These are phyloP conservation scores for Aptenodytes patagonicus DNA, from an alignment of 2,113 vertebrate genomes.

Conservation along the genomic window DNA sequence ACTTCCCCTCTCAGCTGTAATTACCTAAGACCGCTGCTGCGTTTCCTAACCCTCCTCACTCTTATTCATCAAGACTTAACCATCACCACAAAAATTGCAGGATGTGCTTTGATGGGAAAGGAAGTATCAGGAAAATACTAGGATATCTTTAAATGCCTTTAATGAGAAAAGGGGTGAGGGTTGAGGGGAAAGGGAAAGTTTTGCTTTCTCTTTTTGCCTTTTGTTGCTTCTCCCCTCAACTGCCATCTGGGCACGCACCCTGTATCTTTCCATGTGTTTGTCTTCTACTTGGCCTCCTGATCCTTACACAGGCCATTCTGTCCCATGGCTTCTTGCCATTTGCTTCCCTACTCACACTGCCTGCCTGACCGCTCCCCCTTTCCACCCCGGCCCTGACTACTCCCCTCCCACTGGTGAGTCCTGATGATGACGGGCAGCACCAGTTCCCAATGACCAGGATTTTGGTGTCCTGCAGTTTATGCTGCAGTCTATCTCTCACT, in stretches of 20 bases:
- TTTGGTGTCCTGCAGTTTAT: neutral
- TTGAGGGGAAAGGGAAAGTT: neutral
- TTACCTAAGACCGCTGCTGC: neutral
- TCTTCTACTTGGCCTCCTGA: neutral
- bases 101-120: slow-evolving; percentile 11
- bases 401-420: neutral
- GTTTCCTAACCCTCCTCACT: neutral
- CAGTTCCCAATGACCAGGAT: neutral
- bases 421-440: neutral
- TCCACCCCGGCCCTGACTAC: neutral
- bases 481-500: neutral
- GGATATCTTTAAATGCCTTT: neutral
- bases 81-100: slow-evolving; percentile 4
- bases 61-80: neutral
- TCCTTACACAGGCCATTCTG: neutral
- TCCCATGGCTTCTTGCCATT: neutral
- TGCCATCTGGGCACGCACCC: neutral
- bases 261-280: neutral
- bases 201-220: neutral
- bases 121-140: neutral
- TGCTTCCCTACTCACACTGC: neutral
- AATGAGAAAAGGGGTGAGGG: neutral
- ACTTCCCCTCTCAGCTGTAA: neutral
- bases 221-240: neutral
- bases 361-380: neutral